phyloP scores from a whole-genome alignment of 92 coral and sea anemone species.

The Palythoa heliodiscus region DNA sequence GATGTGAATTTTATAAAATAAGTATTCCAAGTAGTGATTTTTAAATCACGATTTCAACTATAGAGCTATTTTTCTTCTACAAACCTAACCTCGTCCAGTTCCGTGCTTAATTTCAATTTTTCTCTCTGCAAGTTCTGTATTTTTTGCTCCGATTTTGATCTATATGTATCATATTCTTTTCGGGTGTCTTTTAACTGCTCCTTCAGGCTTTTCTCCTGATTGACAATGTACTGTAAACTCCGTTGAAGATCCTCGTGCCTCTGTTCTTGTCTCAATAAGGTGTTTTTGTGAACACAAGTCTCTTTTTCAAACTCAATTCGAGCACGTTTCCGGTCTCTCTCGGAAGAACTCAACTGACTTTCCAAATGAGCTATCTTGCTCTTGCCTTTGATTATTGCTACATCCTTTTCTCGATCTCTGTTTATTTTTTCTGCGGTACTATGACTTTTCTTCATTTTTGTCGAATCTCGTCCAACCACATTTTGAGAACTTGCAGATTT shows the following conservation, averaged over 20 bases:
- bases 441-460: conserved; percentile 30
- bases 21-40: too few relatives aligned
- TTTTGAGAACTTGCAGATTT: conserved; percentile 15
- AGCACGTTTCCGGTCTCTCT: conserved; percentile 79
- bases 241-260: conserved; percentile 77
- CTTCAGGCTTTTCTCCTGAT: conserved; percentile 86
- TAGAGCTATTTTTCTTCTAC: background rate
- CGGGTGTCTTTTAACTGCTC: conserved; percentile 85
- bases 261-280: conserved; percentile 65
- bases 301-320: conserved; percentile 86
- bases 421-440: conserved; percentile 9
- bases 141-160: conserved; percentile 77
- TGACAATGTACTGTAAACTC: conserved; percentile 82
- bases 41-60: too few relatives aligned
- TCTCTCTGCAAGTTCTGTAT: conserved; percentile 87
- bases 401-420: conserved; percentile 80
- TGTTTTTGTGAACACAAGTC: conserved; percentile 57
- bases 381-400: conserved; percentile 75
- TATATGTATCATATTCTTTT: conserved; percentile 81
- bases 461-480: conserved; percentile 26
- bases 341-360: conserved; percentile 70
- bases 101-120: conserved; percentile 81
- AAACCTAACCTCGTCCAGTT: conserved; percentile 88
- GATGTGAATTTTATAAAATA: too few relatives aligned
- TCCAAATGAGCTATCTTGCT: conserved; percentile 87